phyloP scores from a whole-genome alignment of 2,888 invertebrate genomes.

The Pachydiplax longipennis region DNA sequence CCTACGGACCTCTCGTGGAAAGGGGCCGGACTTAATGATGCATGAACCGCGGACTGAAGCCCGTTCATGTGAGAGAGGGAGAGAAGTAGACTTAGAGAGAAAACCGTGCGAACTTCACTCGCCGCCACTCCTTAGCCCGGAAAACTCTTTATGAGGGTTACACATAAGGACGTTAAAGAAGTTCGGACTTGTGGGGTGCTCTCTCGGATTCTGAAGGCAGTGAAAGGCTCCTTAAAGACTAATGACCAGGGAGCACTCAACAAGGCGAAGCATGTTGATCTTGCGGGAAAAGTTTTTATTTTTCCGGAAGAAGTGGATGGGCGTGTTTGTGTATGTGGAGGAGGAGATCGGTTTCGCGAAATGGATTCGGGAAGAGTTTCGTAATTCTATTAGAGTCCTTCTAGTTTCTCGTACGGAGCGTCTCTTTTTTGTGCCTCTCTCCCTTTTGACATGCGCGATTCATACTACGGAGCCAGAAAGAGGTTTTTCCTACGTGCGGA shows the following conservation, averaged over 20 bases:
- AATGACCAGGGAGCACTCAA: slow-evolving; percentile 9
- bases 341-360: neutral
- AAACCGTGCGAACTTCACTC: neutral
- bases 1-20: neutral
- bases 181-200: neutral
- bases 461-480: too few species aligned
- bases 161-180: neutral
- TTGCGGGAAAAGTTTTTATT: neutral
- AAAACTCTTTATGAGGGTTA: neutral
- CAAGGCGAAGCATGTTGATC: neutral
- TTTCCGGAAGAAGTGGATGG: neutral
- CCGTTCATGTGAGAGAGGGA: neutral
- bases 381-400: slow-evolving; percentile 7
- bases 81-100: neutral
- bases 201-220: neutral
- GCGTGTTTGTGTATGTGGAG: neutral
- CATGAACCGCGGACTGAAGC: slow-evolving; percentile 5
- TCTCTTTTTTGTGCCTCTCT: too few species aligned
- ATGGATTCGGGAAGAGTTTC: slow-evolving; percentile 9
- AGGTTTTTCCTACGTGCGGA: too few species aligned
- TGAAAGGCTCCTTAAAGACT: slow-evolving; percentile 20
- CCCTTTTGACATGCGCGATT: too few species aligned
- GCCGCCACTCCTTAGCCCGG: neutral
- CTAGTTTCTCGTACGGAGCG: neutral
- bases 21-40: slow-evolving; percentile 7